Base-by-base conservation (phyloP, 1,140 invertebrate genomes). In the Drosophila orosa region DNA sequence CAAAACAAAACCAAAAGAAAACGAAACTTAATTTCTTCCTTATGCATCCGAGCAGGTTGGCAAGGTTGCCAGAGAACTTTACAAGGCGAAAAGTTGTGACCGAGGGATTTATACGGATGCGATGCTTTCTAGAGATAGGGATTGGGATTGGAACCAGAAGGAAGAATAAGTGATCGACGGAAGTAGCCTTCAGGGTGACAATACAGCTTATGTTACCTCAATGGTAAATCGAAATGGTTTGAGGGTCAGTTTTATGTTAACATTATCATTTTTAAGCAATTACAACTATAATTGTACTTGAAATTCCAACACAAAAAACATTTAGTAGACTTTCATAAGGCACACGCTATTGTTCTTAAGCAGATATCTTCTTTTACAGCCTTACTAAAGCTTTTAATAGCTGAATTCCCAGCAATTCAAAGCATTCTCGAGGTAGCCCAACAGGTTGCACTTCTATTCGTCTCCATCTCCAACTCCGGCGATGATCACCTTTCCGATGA, bases 401-500 rank as follows among this genome's bases (percentile, higher is more conserved):
- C 65, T 35, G 25, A 17, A 54, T 58, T 58, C 27, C 19, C 60
- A 75, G 45, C 61, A 59, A 75, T 75, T 47, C 45, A 19, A 74
- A 27, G 61, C 74, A 81, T 81, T 78, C 78, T 68, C 40, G 50
- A 60, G 63, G 65, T 56, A 78, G 66, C 35, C 57, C 66, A 79
- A 87, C 82, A 87, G 82, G 83, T 87, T 87, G 82, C 74, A 75
- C 78, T 74, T 57, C 66, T 50, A 40, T 71, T 54, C 75, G 69
- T 72, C 66, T 66, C 56, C 42, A 29, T 25, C 55, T 50, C 24
- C 66, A 59, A 72, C 66, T 66, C 62, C 42, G 63, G 55, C 66
- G 79, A 82, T 81, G 79, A 89, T 87, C 84, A 89, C 84, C 83
- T 89, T 77, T 89, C 52, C 72, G 83, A 87, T 87, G 83, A 87